Conservation (phyloP, 2,888 invertebrate genomes). For the Drosophila nr. medialis region DNA sequence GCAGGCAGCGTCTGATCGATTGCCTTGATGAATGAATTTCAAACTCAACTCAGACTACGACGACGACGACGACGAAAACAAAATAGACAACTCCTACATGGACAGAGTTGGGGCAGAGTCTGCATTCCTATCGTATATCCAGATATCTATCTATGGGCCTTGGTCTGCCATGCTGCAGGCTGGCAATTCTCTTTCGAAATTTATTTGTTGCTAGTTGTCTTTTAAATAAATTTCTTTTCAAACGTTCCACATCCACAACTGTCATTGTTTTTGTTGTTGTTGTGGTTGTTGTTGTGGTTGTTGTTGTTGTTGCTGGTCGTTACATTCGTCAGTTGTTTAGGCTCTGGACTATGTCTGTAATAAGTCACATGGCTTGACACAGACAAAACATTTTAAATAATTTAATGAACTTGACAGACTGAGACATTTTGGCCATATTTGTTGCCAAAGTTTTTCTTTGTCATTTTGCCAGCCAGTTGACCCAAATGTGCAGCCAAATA, state of each 20-base stretch:
- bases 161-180: slow-evolving; percentile 34
- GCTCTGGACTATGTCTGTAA: slow-evolving; percentile 62
- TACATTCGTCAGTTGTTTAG: slow-evolving; percentile 73
- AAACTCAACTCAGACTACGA: slow-evolving; percentile 31
- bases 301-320: slow-evolving; percentile 38
- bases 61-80: slow-evolving; percentile 5
- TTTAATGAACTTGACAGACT: slow-evolving; percentile 75
- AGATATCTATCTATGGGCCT: slow-evolving; percentile 24
- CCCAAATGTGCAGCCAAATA: slow-evolving; percentile 41
- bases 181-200: slow-evolving; percentile 59
- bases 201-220: slow-evolving; percentile 81
- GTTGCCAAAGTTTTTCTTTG: slow-evolving; percentile 27
- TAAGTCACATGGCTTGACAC: slow-evolving; percentile 75
- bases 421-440: slow-evolving; percentile 44
- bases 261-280: slow-evolving; percentile 22
- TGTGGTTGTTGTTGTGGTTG: slow-evolving; percentile 14
- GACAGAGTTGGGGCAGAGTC: slow-evolving; percentile 18
- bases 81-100: slow-evolving; percentile 55
- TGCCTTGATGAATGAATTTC: slow-evolving; percentile 81
- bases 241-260: slow-evolving; percentile 40
- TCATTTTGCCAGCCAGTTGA: slow-evolving; percentile 23
- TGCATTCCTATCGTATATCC: slow-evolving; percentile 43
- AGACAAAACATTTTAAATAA: slow-evolving; percentile 72
- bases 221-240: slow-evolving; percentile 81
- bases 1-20: slow-evolving; percentile 72